phyloP scores from a whole-genome alignment of 2,113 vertebrate species.

The Actenoides lindsayi region DNA sequence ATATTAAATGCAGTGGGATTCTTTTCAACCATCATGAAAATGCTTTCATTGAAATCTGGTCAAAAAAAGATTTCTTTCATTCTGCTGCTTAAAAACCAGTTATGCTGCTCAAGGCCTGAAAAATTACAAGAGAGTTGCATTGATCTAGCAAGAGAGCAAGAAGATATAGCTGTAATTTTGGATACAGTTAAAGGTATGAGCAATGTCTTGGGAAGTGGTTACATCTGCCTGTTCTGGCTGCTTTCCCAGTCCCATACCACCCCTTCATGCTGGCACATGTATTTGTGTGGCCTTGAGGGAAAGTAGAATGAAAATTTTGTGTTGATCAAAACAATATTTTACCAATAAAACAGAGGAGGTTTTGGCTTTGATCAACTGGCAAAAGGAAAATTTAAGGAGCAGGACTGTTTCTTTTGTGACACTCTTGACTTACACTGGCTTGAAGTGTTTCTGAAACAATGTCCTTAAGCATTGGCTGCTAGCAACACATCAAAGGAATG shows the following conservation, averaged over 20 bases:
- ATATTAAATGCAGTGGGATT: neutral
- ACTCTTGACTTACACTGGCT: neutral
- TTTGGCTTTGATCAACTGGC: neutral
- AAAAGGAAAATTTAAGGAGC: neutral
- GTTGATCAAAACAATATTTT: neutral
- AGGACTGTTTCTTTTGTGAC: neutral
- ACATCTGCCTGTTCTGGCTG: neutral
- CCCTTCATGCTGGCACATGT: neutral
- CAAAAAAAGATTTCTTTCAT: neutral
- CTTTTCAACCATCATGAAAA: neutral
- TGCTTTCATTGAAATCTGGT: neutral
- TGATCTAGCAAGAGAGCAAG: neutral
- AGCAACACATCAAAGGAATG: neutral
- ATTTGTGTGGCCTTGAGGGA: neutral
- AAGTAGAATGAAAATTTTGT: neutral
- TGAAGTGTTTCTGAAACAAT: neutral
- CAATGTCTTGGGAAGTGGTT: neutral
- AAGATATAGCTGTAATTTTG: neutral
- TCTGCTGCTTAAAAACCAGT: neutral
- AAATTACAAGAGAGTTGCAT: neutral
- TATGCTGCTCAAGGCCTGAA: neutral
- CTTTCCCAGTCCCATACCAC: neutral
- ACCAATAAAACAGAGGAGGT: neutral
- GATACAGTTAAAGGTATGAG: neutral
- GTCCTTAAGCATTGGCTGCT: neutral